Evolutionary conservation across 2,113 vertebrate genomes (phyloP).

Genomic region (Limanda limanda): DNA sequence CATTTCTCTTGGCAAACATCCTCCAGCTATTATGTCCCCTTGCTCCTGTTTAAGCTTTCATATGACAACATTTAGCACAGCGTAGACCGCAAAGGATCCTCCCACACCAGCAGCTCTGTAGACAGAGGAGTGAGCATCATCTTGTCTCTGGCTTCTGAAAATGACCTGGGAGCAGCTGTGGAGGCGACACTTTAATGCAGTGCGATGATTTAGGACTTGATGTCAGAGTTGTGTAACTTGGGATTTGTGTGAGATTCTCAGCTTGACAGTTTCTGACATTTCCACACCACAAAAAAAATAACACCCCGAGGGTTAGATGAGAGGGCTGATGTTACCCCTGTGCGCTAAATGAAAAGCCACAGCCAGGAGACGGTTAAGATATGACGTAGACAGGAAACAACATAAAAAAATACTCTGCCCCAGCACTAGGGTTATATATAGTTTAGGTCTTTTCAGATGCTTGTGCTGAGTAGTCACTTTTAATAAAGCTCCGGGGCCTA

Average conservation of each 20-base stretch:
- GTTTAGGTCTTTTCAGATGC: too few species aligned
- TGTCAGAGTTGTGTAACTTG: background rate
- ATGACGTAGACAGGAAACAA: too few species aligned
- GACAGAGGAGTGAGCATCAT: background rate
- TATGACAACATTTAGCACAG: constrained; percentile 12
- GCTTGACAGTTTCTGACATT: too few species aligned
- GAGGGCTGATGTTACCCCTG: background rate
- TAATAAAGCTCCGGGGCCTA: too few species aligned
- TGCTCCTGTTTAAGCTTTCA: background rate
- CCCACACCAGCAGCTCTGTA: background rate
- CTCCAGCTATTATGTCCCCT: constrained; percentile 8
- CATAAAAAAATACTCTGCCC: too few species aligned
- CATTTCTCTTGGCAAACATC: constrained; percentile 38
- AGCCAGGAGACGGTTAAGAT: background rate
- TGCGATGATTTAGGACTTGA: background rate
- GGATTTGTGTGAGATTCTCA: background rate
- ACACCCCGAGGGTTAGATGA: too few species aligned
- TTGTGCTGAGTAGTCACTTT: too few species aligned
- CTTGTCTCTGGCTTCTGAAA: constrained; percentile 4
- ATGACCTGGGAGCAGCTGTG: too few species aligned
- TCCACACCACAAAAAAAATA: too few species aligned
- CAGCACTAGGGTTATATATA: too few species aligned
- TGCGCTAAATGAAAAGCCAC: background rate
- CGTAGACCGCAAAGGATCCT: constrained; percentile 2
- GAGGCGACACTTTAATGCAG: too few species aligned